These are phyloP conservation scores for Anabacerthia variegaticeps DNA, from an alignment of 2,797 vertebrate species.

Conservation along the genomic window DNA sequence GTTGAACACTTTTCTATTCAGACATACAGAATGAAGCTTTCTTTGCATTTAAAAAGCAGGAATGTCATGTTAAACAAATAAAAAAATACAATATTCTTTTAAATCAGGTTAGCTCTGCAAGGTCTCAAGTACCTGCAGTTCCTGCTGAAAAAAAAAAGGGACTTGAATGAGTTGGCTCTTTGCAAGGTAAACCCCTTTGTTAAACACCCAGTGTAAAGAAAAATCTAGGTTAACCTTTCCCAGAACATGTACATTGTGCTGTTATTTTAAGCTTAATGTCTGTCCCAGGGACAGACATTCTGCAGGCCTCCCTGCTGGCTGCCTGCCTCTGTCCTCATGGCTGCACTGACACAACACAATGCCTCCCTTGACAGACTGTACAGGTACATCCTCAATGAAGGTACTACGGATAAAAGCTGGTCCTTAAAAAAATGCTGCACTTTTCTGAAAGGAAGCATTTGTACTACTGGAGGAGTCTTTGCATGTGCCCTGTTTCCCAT, in stretches of 20 bases:
- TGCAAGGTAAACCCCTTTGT: neutral
- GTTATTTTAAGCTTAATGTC: neutral
- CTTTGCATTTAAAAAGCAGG: neutral
- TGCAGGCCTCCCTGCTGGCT: neutral
- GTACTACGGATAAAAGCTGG: neutral
- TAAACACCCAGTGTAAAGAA: neutral
- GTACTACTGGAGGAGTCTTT: neutral
- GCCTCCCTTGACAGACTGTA: rapidly evolving
- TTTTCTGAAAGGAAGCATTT: neutral
- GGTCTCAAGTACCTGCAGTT: neutral
- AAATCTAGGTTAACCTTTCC: neutral
- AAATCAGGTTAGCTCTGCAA: neutral
- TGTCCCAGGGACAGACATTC: neutral
- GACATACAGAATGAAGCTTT: neutral
- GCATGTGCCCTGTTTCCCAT: neutral
- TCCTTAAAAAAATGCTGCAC: neutral
- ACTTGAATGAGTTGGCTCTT: neutral
- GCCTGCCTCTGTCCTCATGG: neutral
- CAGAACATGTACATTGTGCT: neutral
- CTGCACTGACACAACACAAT: neutral
- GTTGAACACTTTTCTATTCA: neutral
- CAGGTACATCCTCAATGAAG: neutral
- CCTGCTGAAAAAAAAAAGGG: neutral
- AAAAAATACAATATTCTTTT: neutral
- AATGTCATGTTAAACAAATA: neutral